Evolutionary conservation across 2,797 vertebrate genomes (phyloP).

Genomic region (Yasuhikotakia modesta): DNA sequence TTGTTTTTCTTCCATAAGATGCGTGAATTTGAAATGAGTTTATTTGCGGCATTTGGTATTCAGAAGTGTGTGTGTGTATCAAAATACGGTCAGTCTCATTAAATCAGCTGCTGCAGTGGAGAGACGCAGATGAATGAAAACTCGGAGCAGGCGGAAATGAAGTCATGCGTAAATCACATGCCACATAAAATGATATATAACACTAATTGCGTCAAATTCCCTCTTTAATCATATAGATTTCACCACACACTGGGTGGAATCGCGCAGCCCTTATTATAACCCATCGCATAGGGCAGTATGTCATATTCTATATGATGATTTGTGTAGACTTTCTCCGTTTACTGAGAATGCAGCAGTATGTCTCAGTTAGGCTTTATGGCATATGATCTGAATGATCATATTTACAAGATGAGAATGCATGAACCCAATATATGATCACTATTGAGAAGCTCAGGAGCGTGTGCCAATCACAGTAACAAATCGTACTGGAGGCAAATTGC

Average conservation of each 20-base stretch:
- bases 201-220: conserved; percentile 1
- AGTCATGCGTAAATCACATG: not conserved
- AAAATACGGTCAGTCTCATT: conserved; percentile 40
- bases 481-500: not conserved
- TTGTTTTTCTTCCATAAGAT: not conserved
- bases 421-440: not conserved
- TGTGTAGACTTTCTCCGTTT: not conserved
- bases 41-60: conserved; percentile 33
- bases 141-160: conserved; percentile 6
- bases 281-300: not conserved
- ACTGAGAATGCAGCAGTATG: not conserved
- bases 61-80: conserved; percentile 4
- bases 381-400: not conserved
- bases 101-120: conserved; percentile 17
- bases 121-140: conserved; percentile 31
- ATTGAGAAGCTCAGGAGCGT: not conserved
- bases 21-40: conserved; percentile 34
- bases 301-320: not conserved
- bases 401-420: not conserved
- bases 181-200: not conserved
- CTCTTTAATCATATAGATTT: conserved; percentile 5
- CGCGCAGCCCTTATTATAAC: not conserved
- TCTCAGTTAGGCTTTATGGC: not conserved
- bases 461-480: conserved; percentile 1
- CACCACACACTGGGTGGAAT: not conserved